Conservation (phyloP, 2,888 invertebrate genomes). For the Orthosia gracilis region DNA sequence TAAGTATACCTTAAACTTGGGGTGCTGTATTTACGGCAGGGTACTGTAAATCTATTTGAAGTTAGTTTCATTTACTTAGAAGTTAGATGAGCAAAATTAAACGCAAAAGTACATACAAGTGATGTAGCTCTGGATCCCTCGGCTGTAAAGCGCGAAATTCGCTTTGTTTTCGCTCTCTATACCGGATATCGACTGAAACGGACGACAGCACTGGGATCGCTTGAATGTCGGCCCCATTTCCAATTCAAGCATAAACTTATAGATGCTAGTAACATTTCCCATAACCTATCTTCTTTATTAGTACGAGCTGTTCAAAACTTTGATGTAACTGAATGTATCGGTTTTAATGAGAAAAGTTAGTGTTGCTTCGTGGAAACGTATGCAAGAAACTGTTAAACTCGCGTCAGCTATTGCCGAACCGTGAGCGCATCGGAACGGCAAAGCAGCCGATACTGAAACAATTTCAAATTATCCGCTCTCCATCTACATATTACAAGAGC, state of each 20-base stretch:
- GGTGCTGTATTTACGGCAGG: neutral
- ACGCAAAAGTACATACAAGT: neutral
- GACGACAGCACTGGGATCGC: slow-evolving; percentile 12
- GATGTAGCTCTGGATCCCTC: neutral
- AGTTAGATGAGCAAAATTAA: slow-evolving; percentile 5
- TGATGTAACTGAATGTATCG: slow-evolving; percentile 39
- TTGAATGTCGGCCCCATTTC: slow-evolving; percentile 24
- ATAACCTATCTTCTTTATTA: slow-evolving; percentile 1
- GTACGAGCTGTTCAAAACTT: slow-evolving; percentile 43
- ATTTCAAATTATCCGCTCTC: slow-evolving; percentile 42
- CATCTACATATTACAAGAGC: slow-evolving; percentile 12
- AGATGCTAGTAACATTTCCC: slow-evolving; percentile 31
- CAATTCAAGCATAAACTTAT: slow-evolving; percentile 36
- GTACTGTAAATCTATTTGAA: neutral
- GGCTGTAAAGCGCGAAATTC: slow-evolving; percentile 24
- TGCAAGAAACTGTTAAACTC: slow-evolving; percentile 52
- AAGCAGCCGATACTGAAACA: slow-evolving; percentile 54
- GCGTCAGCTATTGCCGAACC: slow-evolving; percentile 42
- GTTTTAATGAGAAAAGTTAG: slow-evolving; percentile 63
- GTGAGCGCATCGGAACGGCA: slow-evolving; percentile 39
- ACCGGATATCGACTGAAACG: slow-evolving; percentile 24
- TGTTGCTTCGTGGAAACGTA: slow-evolving; percentile 50
- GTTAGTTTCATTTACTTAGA: neutral
- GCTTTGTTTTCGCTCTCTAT: slow-evolving; percentile 42
- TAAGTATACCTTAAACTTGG: neutral